These are phyloP conservation scores for Kradibia gibbosae DNA, from an alignment of 1,140 invertebrate genomes.

Conservation along the genomic window DNA sequence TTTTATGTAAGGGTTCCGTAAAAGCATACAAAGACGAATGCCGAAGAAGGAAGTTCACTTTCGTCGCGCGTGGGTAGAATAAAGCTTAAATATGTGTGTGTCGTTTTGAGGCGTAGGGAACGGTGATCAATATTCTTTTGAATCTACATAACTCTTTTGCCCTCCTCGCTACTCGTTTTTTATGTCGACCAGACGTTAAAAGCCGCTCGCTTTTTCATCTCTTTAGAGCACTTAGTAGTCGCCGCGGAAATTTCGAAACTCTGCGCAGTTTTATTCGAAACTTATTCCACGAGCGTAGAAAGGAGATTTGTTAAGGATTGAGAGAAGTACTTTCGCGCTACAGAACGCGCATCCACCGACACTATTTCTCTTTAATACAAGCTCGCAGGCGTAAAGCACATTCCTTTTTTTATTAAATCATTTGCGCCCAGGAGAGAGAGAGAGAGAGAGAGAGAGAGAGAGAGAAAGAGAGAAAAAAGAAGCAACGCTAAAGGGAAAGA, in stretches of 20 bases:
- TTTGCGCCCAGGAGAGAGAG: not conserved
- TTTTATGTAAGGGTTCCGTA: slow-evolving; percentile 42
- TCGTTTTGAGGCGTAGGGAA: not conserved
- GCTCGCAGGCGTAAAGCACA: not conserved
- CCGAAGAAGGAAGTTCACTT: slow-evolving; percentile 38
- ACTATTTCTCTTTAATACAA: not conserved
- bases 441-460: not conserved
- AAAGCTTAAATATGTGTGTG: slow-evolving; percentile 24
- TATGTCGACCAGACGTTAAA: not conserved
- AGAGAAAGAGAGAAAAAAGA: not conserved
- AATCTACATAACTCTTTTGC: slow-evolving; percentile 20
- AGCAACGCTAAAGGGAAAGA: no score
- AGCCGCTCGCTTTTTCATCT: not conserved
- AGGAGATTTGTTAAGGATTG: slow-evolving; percentile 23
- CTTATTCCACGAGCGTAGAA: slow-evolving; percentile 25
- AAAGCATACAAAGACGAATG: slow-evolving; percentile 18
- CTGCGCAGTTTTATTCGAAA: slow-evolving; percentile 1
- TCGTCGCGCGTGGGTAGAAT: slow-evolving; percentile 37
- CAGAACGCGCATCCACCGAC: not conserved
- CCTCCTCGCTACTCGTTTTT: slow-evolving; percentile 1
- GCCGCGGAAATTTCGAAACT: slow-evolving; percentile 10
- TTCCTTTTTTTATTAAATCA: not conserved
- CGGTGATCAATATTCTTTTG: slow-evolving; percentile 43
- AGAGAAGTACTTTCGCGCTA: not conserved
- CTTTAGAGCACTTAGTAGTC: not conserved